Base-by-base conservation (phyloP, 2,797 vertebrate genomes). In the Pangasius mekongensis region DNA sequence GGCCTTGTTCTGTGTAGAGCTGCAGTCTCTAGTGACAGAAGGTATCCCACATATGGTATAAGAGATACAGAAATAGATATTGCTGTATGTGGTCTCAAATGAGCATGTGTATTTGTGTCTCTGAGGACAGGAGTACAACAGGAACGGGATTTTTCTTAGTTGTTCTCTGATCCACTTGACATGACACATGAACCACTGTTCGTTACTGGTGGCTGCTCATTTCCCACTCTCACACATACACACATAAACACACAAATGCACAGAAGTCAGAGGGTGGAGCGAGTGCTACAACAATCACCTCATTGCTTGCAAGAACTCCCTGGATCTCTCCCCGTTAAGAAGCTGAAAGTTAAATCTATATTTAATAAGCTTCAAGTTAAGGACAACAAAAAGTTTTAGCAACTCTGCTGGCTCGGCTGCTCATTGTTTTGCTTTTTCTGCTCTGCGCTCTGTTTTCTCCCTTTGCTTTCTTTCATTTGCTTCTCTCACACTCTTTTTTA, bases 401-500 rank as follows among this genome's bases (percentile, higher is more conserved):
- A 91, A 91, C 86, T 92, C 27, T 54, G 86, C 88, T 85, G 78
- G 89, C 69, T 91, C 82, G 66, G 85, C 84, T 87, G 77, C 85
- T 85, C 78, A 69, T 91, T 90, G 83, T 91, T 93, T 90, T 83
- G 78, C 76, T 85, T 89, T 86, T 87, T 83, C 56, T 56, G n/a
- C 83, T 81, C 74, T 62, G 69, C 27, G 27, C 83, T 87, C 82
- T 86, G 87, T 90, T 90, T 91, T 89, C 78, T 81, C 82, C 62
- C 16, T 89, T 91, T 87, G 18, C 89, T 92, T 89, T 88, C 88
- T 91, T 93, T 91, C 92, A 92, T 90, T 91, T 87, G n/a, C 90
- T 90, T 90, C 90, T 91, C 80, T 90, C 89, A 87, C 91, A 64
- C 89, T 93, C 86, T 88, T 91, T 91, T 92, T 92, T 94, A 93